Evolutionary conservation across 2,113 vertebrate genomes (phyloP).

Genomic region (Cisticola juncidis): DNA sequence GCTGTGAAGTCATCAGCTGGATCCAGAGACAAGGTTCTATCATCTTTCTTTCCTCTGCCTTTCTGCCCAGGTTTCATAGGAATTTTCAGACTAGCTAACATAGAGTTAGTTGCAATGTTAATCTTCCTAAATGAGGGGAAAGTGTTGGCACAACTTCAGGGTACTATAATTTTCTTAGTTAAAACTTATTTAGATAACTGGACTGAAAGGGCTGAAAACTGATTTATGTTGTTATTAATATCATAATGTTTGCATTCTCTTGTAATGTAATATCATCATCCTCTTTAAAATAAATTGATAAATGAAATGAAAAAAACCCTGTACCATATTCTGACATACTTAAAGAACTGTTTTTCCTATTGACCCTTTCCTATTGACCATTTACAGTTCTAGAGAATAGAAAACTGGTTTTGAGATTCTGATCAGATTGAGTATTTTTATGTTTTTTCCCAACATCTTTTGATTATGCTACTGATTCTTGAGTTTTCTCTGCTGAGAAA

Average conservation of each 20-base stretch:
- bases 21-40: not conserved
- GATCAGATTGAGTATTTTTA: not conserved
- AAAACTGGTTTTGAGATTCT: not conserved
- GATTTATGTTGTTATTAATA: not conserved
- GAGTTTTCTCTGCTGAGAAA: not conserved
- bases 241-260: not conserved
- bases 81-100: not conserved
- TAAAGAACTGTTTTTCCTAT: not conserved
- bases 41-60: not conserved
- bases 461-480: not conserved
- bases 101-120: not conserved
- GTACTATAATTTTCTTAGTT: not conserved
- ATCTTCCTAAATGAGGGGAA: not conserved
- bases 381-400: not conserved
- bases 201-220: not conserved
- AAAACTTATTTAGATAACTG: not conserved
- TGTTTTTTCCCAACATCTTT: not conserved
- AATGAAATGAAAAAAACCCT: not conserved
- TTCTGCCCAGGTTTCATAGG: not conserved
- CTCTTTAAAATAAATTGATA: not conserved
- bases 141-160: not conserved
- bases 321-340: not conserved
- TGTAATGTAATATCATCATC: not conserved
- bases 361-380: rapidly evolving
- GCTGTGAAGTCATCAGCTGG: rapidly evolving